phyloP scores from a whole-genome alignment of 2,888 invertebrate species.

The Itoplectis maculator region DNA sequence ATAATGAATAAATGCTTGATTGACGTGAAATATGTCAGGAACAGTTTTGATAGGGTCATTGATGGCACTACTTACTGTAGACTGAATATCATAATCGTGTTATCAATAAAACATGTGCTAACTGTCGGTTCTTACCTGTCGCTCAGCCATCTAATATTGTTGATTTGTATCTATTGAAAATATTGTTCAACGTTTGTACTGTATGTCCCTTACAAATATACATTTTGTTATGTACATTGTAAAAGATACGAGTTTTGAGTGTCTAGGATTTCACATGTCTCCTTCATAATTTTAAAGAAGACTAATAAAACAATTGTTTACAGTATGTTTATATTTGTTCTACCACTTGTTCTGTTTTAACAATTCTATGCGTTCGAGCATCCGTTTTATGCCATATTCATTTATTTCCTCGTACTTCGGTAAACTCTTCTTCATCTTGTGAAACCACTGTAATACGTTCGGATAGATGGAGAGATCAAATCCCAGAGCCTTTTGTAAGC shows the following conservation, averaged over 20 bases:
- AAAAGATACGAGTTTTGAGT: background rate
- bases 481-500: too few species aligned
- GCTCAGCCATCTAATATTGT: background rate
- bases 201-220: background rate
- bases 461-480: too few species aligned
- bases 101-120: background rate
- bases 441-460: too few species aligned
- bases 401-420: too few species aligned
- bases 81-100: background rate
- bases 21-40: background rate
- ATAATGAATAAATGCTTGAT: background rate
- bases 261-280: background rate
- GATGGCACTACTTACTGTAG: background rate
- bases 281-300: background rate
- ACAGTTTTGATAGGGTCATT: background rate
- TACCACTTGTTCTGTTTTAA: constrained; percentile 13
- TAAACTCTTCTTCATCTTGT: too few species aligned
- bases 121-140: background rate
- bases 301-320: too few species aligned
- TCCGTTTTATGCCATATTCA: too few species aligned
- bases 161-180: background rate
- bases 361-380: too few species aligned
- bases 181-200: background rate
- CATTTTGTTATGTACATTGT: background rate
- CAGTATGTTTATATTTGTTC: background rate